Conservation (phyloP, 1,140 invertebrate genomes). For the Saccostrea cuccullata region DNA sequence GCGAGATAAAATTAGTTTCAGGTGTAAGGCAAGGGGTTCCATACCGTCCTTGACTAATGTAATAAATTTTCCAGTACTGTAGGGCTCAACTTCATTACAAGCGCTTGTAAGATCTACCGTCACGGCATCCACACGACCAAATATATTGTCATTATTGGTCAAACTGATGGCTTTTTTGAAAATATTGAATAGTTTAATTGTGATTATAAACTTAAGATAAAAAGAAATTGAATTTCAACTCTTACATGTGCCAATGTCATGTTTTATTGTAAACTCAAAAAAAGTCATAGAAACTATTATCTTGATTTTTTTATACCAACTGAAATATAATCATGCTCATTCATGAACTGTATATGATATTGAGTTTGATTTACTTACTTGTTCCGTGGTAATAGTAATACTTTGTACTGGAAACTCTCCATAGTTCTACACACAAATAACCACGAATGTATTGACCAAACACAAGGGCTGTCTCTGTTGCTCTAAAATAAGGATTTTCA, state of each 20-base stretch:
- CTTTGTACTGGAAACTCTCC: slow-evolving; percentile 48
- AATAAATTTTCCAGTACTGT: slow-evolving; percentile 16
- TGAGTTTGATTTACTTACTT: slow-evolving; percentile 39
- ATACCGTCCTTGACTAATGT: slow-evolving; percentile 48
- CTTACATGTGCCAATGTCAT: too few species aligned
- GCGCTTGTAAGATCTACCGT: slow-evolving; percentile 17
- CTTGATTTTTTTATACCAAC: too few species aligned
- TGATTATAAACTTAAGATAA: too few species aligned
- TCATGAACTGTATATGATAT: background rate
- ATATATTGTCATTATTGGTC: slow-evolving; percentile 42
- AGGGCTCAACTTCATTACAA: slow-evolving; percentile 42
- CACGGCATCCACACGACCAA: slow-evolving; percentile 38
- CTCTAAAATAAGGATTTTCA: slow-evolving; percentile 34
- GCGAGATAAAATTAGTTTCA: background rate
- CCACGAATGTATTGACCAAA: slow-evolving; percentile 54
- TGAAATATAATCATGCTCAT: background rate
- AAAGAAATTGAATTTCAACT: too few species aligned
- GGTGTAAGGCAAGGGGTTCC: background rate
- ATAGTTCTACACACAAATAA: slow-evolving; percentile 50
- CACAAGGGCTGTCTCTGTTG: slow-evolving; percentile 51
- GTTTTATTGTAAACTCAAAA: too few species aligned
- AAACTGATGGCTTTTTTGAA: slow-evolving; percentile 29
- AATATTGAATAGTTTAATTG: background rate
- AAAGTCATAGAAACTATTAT: too few species aligned
- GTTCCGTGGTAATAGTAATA: slow-evolving; percentile 55